These are phyloP conservation scores for Pedetes capensis DNA, from an alignment of 2,113 vertebrate species.

Conservation along the genomic window DNA sequence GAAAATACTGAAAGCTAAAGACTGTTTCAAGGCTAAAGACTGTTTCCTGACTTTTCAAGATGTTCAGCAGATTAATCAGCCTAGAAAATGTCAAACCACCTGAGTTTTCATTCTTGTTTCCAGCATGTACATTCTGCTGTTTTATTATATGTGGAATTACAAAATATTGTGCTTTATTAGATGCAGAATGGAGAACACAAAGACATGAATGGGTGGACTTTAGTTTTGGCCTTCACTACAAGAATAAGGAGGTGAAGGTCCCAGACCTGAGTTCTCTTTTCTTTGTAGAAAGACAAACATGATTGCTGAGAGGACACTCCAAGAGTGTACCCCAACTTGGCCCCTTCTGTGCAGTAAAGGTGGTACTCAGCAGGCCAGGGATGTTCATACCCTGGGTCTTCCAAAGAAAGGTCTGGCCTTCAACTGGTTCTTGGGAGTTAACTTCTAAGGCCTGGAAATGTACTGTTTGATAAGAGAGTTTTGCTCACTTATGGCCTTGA, in stretches of 20 bases:
- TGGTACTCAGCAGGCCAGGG: not conserved
- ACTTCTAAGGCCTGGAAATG: not conserved
- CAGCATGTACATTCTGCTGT: not conserved
- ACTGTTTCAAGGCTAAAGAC: conserved; percentile 26
- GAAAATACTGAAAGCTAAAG: not conserved
- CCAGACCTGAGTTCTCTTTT: not conserved
- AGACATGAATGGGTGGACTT: not conserved
- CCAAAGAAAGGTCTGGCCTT: not conserved
- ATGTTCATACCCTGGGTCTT: not conserved
- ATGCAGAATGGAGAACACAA: not conserved
- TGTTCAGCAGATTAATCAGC: not conserved
- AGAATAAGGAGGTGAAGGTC: not conserved
- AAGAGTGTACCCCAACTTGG: not conserved
- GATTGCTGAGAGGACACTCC: not conserved
- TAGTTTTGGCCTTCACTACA: not conserved
- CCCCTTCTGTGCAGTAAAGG: not conserved
- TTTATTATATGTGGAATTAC: not conserved
- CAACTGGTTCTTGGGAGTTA: not conserved
- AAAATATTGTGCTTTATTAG: not conserved
- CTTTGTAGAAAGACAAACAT: not conserved
- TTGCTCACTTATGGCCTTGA: not conserved
- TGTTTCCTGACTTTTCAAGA: conserved; percentile 55
- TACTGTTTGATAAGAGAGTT: not conserved
- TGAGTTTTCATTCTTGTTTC: conserved; percentile 5
- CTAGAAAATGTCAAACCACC: conserved; percentile 16